phyloP scores from a whole-genome alignment of 2,797 vertebrate genomes.

The Syngnathus rostellatus region DNA sequence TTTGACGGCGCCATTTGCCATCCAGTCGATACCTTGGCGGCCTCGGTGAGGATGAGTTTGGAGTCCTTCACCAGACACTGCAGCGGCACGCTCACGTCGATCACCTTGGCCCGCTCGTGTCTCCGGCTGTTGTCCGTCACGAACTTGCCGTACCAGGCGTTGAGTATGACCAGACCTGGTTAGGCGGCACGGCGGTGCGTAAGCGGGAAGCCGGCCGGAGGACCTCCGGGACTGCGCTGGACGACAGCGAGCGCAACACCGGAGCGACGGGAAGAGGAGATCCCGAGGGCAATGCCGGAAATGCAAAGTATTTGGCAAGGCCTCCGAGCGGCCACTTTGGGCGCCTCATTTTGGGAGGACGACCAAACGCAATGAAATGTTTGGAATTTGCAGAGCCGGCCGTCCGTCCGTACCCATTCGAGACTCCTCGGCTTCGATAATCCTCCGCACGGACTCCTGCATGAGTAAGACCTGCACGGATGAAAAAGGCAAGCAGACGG shows the following conservation, averaged over 20 bases:
- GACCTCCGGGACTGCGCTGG: no score
- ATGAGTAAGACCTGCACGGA: constrained; percentile 84
- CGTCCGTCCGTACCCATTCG: constrained; percentile 80
- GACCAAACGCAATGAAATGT: not conserved
- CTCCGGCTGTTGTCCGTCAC: constrained; percentile 90
- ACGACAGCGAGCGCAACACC: no score
- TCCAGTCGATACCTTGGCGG: constrained; percentile 81
- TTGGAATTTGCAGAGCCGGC: not conserved
- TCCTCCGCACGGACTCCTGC: constrained; percentile 95
- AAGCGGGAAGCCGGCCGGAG: no score
- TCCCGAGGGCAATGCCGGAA: no score
- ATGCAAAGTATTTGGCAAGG: no score
- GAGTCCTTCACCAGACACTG: constrained; percentile 98
- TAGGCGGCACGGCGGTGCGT: not conserved
- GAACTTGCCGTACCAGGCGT: constrained; percentile 97
- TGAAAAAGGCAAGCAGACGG: constrained; percentile 19
- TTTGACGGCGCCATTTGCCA: no score
- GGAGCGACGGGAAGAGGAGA: no score
- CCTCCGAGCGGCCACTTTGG: no score
- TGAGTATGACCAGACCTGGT: constrained; percentile 89
- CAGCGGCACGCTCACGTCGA: constrained; percentile 92
- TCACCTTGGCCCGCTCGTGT: constrained; percentile 90
- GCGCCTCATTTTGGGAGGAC: not conserved
- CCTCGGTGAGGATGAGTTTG: constrained; percentile 95
- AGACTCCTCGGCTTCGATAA: constrained; percentile 93